phyloP scores from a whole-genome alignment of 2,888 invertebrate genomes.

The Loripinus fragilis region DNA sequence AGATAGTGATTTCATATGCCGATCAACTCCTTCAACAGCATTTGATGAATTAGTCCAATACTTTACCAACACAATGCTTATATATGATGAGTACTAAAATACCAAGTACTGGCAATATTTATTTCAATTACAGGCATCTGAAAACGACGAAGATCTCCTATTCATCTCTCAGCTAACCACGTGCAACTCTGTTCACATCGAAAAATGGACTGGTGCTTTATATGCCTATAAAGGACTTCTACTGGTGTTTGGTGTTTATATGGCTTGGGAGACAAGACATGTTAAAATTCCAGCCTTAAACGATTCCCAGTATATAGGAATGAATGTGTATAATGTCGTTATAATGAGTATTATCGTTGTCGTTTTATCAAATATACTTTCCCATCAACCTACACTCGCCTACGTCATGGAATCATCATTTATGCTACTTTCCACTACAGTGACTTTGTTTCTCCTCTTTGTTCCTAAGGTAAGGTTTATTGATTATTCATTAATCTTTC shows the following conservation, averaged over 20 bases:
- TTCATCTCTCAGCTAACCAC: slow-evolving; percentile 90
- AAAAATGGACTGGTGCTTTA: slow-evolving; percentile 94
- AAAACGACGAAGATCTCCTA: slow-evolving; percentile 79
- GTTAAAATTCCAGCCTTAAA: slow-evolving; percentile 96
- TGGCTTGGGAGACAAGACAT: slow-evolving; percentile 95
- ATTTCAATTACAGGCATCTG: slow-evolving; percentile 72
- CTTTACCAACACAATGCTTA: too few relatives aligned
- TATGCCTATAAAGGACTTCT: slow-evolving; percentile 96
- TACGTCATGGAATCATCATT: slow-evolving; percentile 89
- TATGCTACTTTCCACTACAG: slow-evolving; percentile 93
- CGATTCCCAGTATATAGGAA: slow-evolving; percentile 95
- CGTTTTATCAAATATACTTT: slow-evolving; percentile 93
- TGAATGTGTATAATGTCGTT: slow-evolving; percentile 96
- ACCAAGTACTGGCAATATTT: too few relatives aligned
- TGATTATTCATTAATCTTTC: too few relatives aligned
- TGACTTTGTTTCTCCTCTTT: slow-evolving; percentile 93
- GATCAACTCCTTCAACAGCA: too few relatives aligned
- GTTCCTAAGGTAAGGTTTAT: slow-evolving; percentile 91
- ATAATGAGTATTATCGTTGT: slow-evolving; percentile 94
- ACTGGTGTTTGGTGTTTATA: slow-evolving; percentile 94
- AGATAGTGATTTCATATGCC: too few relatives aligned
- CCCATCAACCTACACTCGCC: slow-evolving; percentile 85
- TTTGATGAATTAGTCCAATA: too few relatives aligned
- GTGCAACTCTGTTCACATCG: slow-evolving; percentile 93
- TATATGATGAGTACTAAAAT: too few relatives aligned